A percentile compares a stretch with the other conserved stretches of the same genome.
Evolutionary conservation across 2,888 invertebrate species (phyloP).

Genomic region (Synanthedon myopaeformis): DNA sequence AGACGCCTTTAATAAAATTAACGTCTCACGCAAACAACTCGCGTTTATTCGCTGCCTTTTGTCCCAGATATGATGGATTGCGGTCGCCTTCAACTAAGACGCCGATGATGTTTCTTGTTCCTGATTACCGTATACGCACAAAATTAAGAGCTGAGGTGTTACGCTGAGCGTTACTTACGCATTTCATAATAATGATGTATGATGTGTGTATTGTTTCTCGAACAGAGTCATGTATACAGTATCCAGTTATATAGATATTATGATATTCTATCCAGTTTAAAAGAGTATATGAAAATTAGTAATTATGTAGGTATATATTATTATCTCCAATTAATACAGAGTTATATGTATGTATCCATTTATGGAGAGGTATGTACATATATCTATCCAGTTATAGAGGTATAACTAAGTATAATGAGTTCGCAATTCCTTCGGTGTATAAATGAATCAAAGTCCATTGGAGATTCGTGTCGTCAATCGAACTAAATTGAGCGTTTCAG

Average conservation of each 20-base stretch:
- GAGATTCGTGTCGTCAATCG: slow-evolving; percentile 33
- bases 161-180: slow-evolving; percentile 40
- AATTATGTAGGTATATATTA: no score
- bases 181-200: slow-evolving; percentile 53
- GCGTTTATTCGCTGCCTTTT: slow-evolving; percentile 56
- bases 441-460: slow-evolving; percentile 26
- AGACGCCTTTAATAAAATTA: slow-evolving; percentile 67
- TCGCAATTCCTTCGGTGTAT: slow-evolving; percentile 4
- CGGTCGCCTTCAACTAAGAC: slow-evolving; percentile 53
- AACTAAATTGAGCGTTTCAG: slow-evolving; percentile 34
- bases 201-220: slow-evolving; percentile 26
- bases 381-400: background rate
- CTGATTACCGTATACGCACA: slow-evolving; percentile 57
- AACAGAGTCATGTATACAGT: slow-evolving; percentile 17
- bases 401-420: background rate
- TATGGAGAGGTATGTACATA: background rate
- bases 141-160: slow-evolving; percentile 41
- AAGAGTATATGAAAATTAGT: no score
- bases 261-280: background rate
- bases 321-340: no score
- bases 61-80: slow-evolving; percentile 65
- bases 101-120: slow-evolving; percentile 52
- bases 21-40: slow-evolving; percentile 60
- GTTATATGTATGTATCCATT: background rate
- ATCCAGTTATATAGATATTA: background rate